Evolutionary conservation across 2,888 invertebrate genomes (phyloP).

Genomic region (Galerucella pusilla): DNA sequence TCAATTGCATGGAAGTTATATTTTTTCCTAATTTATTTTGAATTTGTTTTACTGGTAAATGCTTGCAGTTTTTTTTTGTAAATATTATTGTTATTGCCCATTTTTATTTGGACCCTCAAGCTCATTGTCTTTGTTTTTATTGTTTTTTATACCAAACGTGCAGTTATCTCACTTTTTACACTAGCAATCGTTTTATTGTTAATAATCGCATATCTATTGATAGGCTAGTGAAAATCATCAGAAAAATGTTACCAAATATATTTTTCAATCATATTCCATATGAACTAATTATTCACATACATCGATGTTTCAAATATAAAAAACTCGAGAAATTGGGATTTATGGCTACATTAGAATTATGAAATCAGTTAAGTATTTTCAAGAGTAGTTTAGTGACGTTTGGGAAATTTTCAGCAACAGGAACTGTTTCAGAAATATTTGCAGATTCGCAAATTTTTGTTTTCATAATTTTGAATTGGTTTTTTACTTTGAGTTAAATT

Average conservation of each 20-base stretch:
- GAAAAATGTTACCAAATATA: neutral
- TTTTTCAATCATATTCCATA: neutral
- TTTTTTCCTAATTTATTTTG: conserved; percentile 39
- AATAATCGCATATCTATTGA: conserved; percentile 25
- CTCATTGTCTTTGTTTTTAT: conserved; percentile 43
- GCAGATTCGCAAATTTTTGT: too few species aligned
- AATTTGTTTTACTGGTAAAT: conserved; percentile 63
- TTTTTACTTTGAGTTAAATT: too few species aligned
- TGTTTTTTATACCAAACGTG: conserved; percentile 46
- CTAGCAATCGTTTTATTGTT: conserved; percentile 41
- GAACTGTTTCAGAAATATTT: too few species aligned
- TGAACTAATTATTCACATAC: neutral
- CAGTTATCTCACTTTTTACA: conserved; percentile 47
- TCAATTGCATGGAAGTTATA: conserved; percentile 3
- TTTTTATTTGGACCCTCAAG: conserved; percentile 51
- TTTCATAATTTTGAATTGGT: too few species aligned
- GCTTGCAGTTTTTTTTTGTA: conserved; percentile 38
- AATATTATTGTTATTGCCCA: conserved; percentile 51
- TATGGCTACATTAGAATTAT: too few species aligned
- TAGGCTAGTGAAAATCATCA: neutral
- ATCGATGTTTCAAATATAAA: too few species aligned
- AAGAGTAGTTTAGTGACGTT: too few species aligned
- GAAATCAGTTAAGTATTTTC: too few species aligned
- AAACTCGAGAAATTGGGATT: too few species aligned
- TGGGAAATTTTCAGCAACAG: too few species aligned